Evolutionary conservation across 2,888 invertebrate species (phyloP).

Genomic region (Conomelus anceps): DNA sequence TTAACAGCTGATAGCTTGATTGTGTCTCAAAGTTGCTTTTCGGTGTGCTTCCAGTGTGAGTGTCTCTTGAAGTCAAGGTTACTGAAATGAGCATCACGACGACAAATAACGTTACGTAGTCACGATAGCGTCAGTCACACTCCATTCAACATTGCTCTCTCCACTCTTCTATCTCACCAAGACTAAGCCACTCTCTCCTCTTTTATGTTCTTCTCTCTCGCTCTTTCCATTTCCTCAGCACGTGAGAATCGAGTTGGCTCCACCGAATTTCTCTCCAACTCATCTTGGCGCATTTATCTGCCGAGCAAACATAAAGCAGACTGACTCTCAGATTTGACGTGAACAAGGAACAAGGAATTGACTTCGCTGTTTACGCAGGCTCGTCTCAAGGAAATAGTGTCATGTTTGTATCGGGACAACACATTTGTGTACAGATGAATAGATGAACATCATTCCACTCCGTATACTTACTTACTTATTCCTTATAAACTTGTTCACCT

Average conservation of each 20-base stretch:
- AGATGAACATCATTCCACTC: too few species aligned
- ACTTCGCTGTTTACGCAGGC: background rate
- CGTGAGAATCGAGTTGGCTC: background rate
- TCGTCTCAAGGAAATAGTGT: background rate
- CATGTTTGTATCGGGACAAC: too few species aligned
- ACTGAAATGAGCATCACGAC: background rate
- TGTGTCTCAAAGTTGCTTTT: background rate
- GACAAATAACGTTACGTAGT: background rate
- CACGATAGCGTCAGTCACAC: background rate
- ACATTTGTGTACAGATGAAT: too few species aligned
- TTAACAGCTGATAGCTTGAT: too few species aligned
- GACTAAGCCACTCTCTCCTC: background rate
- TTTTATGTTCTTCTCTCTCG: background rate
- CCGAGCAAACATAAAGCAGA: background rate
- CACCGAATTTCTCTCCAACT: background rate
- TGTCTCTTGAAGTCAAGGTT: background rate
- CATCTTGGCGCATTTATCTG: background rate
- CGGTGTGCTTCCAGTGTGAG: background rate
- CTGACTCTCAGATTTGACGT: background rate
- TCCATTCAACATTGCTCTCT: background rate
- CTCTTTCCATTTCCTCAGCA: background rate
- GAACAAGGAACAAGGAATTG: background rate
- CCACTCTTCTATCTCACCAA: background rate
- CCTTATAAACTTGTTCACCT: too few species aligned
- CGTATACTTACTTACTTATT: too few species aligned